Evolutionary conservation across 2,797 vertebrate species (phyloP).

Genomic region (Heliangelus exortis): DNA sequence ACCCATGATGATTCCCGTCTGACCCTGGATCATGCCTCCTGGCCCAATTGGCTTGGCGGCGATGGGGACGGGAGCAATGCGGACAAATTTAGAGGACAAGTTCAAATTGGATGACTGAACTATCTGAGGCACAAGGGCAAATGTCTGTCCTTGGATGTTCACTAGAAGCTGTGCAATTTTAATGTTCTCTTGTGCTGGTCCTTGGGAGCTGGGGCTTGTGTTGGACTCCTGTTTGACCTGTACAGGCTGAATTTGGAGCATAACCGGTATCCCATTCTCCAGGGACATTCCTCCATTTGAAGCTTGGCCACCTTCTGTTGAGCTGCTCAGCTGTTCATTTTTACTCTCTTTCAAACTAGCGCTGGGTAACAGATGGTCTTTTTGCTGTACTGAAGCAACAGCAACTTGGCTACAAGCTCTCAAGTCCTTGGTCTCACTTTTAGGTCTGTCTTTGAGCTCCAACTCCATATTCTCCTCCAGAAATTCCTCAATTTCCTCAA

Average conservation of each 20-base stretch:
- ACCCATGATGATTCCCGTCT: constrained; percentile 83
- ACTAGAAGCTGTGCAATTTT: constrained; percentile 93
- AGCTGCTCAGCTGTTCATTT: constrained; percentile 67
- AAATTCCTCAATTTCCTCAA: constrained; percentile 99
- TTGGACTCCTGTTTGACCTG: constrained; percentile 89
- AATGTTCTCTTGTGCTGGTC: constrained; percentile 83
- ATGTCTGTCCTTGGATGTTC: constrained; percentile 96
- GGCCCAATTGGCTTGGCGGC: constrained; percentile 91
- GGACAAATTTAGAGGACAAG: constrained; percentile 90
- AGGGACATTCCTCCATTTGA: constrained; percentile 65
- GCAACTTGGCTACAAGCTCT: constrained; percentile 74
- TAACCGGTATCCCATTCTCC: constrained; percentile 85
- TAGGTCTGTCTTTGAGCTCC: constrained; percentile 84
- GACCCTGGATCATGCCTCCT: constrained; percentile 80
- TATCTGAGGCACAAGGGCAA: constrained; percentile 92
- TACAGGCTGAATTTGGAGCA: constrained; percentile 91
- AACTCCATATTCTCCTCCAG: constrained; percentile 96
- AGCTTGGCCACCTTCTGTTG: constrained; percentile 63
- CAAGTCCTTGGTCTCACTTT: constrained; percentile 73
- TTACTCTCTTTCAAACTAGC: constrained; percentile 74
- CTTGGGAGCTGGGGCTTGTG: constrained; percentile 72
- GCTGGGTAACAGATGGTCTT: constrained; percentile 82
- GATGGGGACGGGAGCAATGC: constrained; percentile 94
- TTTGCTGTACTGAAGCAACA: constrained; percentile 74
- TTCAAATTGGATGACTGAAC: constrained; percentile 86